A percentile compares a stretch with the other conserved stretches of the same genome.
phyloP scores from a whole-genome alignment of 2,113 vertebrate genomes.

The Erythrocercus mccallii region DNA sequence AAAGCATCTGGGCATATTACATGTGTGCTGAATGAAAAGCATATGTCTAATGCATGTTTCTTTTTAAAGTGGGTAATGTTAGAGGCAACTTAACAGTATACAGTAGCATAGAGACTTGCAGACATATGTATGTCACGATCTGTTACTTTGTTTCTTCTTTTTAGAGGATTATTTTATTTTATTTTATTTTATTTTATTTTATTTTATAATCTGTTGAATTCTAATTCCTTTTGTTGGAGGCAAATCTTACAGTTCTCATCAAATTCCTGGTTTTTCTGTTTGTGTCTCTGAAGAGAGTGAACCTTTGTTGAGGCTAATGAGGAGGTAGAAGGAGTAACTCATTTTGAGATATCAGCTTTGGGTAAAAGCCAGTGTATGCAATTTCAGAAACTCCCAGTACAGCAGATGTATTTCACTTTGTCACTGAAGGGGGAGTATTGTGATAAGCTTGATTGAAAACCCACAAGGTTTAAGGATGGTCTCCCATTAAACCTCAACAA shows the following conservation, averaged over 20 bases:
- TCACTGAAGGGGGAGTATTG: neutral
- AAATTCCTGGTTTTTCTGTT: neutral
- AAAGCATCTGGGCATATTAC: neutral
- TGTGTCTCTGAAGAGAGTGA: neutral
- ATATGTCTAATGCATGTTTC: neutral
- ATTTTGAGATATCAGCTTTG: neutral
- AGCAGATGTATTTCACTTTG: neutral
- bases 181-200: no score
- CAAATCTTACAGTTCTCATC: neutral
- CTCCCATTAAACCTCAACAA: neutral
- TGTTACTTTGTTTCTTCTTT: neutral
- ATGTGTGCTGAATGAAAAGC: neutral
- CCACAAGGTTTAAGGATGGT: neutral
- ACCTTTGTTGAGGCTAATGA: neutral
- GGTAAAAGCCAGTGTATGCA: neutral
- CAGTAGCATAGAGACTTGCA: neutral
- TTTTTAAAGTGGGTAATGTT: neutral
- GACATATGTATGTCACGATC: neutral
- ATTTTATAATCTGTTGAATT: neutral
- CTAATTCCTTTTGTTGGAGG: neutral
- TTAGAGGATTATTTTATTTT: no score
- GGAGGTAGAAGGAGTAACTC: neutral
- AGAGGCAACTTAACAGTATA: neutral
- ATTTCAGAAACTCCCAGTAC: neutral
- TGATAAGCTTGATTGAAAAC: neutral